These are phyloP conservation scores for Oryzias dopingdopingensis DNA, from an alignment of 2,797 vertebrate genomes.

Conservation along the genomic window DNA sequence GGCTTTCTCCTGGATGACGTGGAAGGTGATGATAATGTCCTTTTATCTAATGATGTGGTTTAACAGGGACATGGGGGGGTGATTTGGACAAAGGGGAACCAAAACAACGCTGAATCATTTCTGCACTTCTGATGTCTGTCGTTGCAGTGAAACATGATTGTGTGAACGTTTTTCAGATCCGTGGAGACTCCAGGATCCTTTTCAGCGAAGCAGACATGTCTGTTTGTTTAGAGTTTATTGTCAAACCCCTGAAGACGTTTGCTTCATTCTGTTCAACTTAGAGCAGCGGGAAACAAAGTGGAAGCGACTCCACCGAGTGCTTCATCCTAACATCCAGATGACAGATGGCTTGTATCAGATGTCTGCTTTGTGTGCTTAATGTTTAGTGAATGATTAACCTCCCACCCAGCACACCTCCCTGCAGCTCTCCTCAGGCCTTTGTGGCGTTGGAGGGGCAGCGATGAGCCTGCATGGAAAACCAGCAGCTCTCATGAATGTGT, in stretches of 20 bases:
- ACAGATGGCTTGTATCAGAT: slow-evolving; percentile 69
- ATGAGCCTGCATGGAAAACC: slow-evolving; percentile 50
- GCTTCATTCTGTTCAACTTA: background rate
- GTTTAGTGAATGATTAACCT: slow-evolving; percentile 72
- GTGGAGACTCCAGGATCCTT: no score
- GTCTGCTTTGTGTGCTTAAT: slow-evolving; percentile 52
- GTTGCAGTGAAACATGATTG: no score
- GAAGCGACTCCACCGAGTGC: slow-evolving; percentile 14
- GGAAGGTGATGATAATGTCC: no score
- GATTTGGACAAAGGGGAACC: slow-evolving; percentile 5
- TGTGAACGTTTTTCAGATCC: no score
- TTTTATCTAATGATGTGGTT: slow-evolving; percentile 14
- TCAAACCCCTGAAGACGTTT: background rate
- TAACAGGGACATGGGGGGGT: slow-evolving; percentile 26
- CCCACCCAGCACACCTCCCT: slow-evolving; percentile 62
- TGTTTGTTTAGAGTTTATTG: slow-evolving; percentile 5
- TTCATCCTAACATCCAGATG: slow-evolving; percentile 38
- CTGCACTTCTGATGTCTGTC: no score
- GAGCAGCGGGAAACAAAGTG: slow-evolving; percentile 6
- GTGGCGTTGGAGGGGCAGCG: slow-evolving; percentile 51
- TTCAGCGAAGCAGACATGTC: background rate
- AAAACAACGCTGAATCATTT: no score
- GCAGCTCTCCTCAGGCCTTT: slow-evolving; percentile 40
- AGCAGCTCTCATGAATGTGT: slow-evolving; percentile 48
- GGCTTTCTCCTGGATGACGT: no score